phyloP scores from a whole-genome alignment of 2,113 vertebrate species.

The Salvelinus fontinalis region DNA sequence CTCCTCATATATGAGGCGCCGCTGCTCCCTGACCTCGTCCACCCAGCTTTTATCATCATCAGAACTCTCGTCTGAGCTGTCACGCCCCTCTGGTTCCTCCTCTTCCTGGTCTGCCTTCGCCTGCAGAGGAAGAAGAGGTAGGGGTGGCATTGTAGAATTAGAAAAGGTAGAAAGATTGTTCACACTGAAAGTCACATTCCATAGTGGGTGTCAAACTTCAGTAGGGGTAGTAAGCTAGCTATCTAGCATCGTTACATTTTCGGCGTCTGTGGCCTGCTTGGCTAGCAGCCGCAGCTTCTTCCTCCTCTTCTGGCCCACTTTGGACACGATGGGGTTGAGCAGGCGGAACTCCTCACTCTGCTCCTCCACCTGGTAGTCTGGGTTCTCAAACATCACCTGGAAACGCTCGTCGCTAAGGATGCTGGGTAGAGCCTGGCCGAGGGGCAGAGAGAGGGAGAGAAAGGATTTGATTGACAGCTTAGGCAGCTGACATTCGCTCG shows the following conservation, averaged over 20 bases:
- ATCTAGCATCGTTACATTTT: constrained; percentile 68
- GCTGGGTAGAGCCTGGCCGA: constrained; percentile 79
- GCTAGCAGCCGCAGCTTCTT: constrained; percentile 82
- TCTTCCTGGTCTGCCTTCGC: constrained; percentile 72
- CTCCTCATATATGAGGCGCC: constrained; percentile 83
- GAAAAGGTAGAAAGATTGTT: neutral
- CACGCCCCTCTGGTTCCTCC: constrained; percentile 89
- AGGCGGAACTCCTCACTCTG: constrained; percentile 94
- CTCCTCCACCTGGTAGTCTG: constrained; percentile 95
- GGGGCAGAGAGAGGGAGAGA: neutral
- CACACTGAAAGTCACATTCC: neutral
- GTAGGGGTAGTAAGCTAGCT: neutral
- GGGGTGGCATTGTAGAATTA: neutral
- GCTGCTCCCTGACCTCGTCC: constrained; percentile 95
- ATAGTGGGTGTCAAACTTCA: neutral
- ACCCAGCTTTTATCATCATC: constrained; percentile 97
- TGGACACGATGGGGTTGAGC: constrained; percentile 95
- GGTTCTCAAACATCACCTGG: constrained; percentile 98
- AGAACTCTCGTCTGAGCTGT: constrained; percentile 92
- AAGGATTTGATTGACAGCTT: too few species aligned
- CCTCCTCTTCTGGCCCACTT: constrained; percentile 88
- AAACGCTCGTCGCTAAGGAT: constrained; percentile 93
- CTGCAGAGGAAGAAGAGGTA: constrained; percentile 18
- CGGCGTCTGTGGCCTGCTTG: constrained; percentile 68
- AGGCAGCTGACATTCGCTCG: too few species aligned